Evolutionary conservation across 2,888 invertebrate genomes (phyloP).

Genomic region (Ectobius pallidus): DNA sequence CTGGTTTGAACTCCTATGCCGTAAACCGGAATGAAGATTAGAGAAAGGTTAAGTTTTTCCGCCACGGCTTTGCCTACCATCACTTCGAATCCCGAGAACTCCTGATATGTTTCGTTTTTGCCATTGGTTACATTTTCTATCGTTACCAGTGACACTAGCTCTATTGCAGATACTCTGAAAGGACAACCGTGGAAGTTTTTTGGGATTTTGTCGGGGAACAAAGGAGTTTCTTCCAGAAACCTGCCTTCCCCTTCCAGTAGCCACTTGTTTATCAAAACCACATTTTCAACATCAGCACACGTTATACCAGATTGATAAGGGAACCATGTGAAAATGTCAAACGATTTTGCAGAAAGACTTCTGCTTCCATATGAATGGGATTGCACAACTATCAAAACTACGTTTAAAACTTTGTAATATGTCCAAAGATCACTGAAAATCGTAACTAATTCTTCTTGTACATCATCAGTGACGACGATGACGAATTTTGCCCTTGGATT

Average conservation of each 20-base stretch:
- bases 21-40: background rate
- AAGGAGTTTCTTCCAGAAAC: background rate
- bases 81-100: background rate
- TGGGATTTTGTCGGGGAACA: slow-evolving; percentile 4
- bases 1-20: background rate
- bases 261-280: background rate
- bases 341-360: background rate
- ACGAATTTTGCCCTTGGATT: background rate
- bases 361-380: background rate
- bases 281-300: background rate
- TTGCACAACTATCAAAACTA: background rate
- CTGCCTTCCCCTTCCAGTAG: background rate
- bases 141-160: background rate
- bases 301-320: background rate
- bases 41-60: background rate
- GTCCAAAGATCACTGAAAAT: background rate
- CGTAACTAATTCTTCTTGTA: background rate
- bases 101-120: background rate
- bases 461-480: background rate
- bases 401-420: background rate
- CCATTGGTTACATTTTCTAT: background rate
- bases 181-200: background rate
- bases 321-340: slow-evolving; percentile 3
- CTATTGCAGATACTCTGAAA: slow-evolving; percentile 4
- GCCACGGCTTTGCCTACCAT: background rate